A percentile compares a stretch with the other conserved stretches of the same genome.
These are phyloP conservation scores for Gambusia holbrooki DNA, from an alignment of 2,113 vertebrate genomes.

Conservation along the genomic window DNA sequence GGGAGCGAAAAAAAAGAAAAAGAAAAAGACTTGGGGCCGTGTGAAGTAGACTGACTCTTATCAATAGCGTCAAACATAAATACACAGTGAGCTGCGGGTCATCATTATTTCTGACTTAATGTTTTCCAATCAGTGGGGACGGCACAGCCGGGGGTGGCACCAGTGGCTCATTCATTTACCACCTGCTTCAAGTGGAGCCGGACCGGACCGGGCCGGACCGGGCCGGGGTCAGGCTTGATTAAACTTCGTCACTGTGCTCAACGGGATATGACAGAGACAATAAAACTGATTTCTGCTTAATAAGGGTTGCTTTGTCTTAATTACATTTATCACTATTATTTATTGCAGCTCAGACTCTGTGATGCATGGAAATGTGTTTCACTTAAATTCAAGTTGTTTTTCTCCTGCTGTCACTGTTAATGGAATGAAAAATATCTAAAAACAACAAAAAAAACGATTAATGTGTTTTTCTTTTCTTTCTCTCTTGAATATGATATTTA, in stretches of 20 bases:
- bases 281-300: not conserved
- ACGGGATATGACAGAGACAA: not conserved
- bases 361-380: not conserved
- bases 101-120: conserved; percentile 70
- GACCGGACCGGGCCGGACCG: not conserved
- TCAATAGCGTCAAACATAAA: conserved; percentile 42
- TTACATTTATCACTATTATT: not conserved
- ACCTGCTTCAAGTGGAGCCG: conserved; percentile 48
- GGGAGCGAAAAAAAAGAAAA: conserved; percentile 5
- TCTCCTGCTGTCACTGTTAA: not conserved
- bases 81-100: conserved; percentile 62
- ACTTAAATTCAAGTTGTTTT: not conserved
- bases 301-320: not conserved
- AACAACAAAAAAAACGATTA: not conserved
- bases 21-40: conserved; percentile 23
- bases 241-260: conserved; percentile 8
- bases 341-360: not conserved
- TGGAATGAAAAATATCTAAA: no score
- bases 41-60: conserved; percentile 28
- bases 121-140: conserved; percentile 39
- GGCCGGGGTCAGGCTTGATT: conserved; percentile 31
- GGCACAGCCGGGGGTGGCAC: conserved; percentile 52
- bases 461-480: not conserved
- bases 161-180: conserved; percentile 58
- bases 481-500: not conserved